Evolutionary conservation across 2,888 invertebrate genomes (phyloP), one percentile per base, ranked within the genome.

Genomic region (Dysmachus trigonus): DNA sequence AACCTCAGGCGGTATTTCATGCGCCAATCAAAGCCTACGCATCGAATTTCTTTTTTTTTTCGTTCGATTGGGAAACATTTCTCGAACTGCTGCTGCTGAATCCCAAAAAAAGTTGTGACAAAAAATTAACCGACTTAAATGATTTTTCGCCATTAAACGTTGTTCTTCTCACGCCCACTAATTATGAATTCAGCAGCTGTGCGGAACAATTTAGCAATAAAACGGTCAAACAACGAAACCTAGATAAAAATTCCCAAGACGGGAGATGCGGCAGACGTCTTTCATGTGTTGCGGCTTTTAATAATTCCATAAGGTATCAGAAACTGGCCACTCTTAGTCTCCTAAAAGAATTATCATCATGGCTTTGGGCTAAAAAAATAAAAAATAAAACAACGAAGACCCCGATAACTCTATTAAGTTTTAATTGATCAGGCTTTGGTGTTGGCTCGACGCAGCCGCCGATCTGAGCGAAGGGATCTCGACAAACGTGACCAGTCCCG

Each of bases 351-450:
- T 41, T 35, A 83, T 72, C 72, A 41, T 83, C 83, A 35, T 71
- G 33, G 38, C 31, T 71, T 41, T 41, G 41, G 38, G 77, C 31
- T 71, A 83, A 62, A 79, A 79, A 77, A 35, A 38, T 53, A 51
- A 83, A 62, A 79, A 79, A 77, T 8, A 38, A 79, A 51, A 79
- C 47, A 22, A 83, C 18, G 62, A 62, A 62, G 22, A 62, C 62
- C 72, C 72, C 83, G 83, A 83, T 83, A 83, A 83, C 83, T 83
- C 83, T 83, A 83, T 83, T 83, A 83, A 83, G 83, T 83, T 83
- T 83, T 83, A 83, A 83, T 83, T 83, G 83, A 83, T 83, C 72
- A 71, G 83, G 72, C 83, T 83, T 72, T 71, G 38, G 83, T 71
- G 71, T 30, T 41, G 81, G 81, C 15, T 81, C 18, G 53, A 53